phyloP scores from a whole-genome alignment of 1,140 invertebrate genomes.

The Calliopsis andreniformis region DNA sequence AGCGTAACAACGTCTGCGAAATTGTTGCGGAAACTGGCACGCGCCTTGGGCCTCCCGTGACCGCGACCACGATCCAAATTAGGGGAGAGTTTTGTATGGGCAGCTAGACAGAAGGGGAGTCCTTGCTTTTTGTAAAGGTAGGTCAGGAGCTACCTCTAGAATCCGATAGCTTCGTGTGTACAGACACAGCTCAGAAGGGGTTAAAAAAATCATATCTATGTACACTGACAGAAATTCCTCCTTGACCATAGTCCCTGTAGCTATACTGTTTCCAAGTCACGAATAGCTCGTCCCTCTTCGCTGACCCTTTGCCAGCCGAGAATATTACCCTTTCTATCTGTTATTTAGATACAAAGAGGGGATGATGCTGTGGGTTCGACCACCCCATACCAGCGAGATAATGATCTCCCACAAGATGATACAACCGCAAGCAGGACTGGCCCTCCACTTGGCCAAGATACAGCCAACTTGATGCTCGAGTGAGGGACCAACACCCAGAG shows the following conservation, averaged over 20 bases:
- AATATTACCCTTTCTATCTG: conserved; percentile 25
- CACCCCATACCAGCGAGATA: conserved; percentile 22
- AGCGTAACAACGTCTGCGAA: conserved; percentile 34
- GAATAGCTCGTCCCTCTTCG: too few species aligned
- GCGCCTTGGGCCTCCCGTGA: not conserved
- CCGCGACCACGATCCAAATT: not conserved
- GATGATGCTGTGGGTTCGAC: conserved; percentile 27
- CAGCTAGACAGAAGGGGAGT: too few species aligned
- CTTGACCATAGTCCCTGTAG: too few species aligned
- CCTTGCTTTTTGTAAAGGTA: too few species aligned
- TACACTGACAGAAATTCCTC: too few species aligned
- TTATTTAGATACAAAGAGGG: conserved; percentile 46
- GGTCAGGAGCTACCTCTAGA: too few species aligned
- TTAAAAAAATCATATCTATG: too few species aligned
- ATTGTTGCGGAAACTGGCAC: conserved; percentile 1
- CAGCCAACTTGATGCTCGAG: not conserved
- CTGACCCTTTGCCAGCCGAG: conserved; percentile 18
- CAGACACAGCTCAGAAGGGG: too few species aligned
- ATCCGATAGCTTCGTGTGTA: too few species aligned
- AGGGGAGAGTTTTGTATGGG: not conserved
- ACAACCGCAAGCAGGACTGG: not conserved
- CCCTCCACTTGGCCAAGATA: conserved; percentile 13
- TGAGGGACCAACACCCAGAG: not conserved
- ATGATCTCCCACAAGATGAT: conserved; percentile 22
- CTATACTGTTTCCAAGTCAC: too few species aligned